Evolutionary conservation across 2,797 vertebrate species (phyloP).

Genomic region (Pogoniulus pusillus): DNA sequence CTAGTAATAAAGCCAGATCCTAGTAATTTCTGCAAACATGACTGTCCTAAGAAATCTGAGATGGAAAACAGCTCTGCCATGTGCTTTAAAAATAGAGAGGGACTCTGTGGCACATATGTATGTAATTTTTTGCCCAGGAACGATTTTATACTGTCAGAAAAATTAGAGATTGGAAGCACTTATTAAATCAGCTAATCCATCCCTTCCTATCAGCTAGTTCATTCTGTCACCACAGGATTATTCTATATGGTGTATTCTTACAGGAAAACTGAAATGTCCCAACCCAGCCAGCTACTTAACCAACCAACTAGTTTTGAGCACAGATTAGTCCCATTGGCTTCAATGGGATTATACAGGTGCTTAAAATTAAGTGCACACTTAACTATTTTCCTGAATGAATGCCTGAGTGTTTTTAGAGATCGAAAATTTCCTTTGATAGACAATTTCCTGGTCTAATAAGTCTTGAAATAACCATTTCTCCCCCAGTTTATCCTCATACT

Average conservation of each 20-base stretch:
- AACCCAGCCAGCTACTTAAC: conserved; percentile 33
- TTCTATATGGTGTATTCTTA: conserved; percentile 10
- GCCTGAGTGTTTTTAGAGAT: conserved; percentile 9
- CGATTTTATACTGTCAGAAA: conserved; percentile 65
- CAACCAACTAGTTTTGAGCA: background rate
- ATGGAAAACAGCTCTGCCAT: conserved; percentile 35
- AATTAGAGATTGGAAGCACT: conserved; percentile 54
- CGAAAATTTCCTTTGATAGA: conserved; percentile 10
- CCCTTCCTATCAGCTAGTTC: conserved; percentile 58
- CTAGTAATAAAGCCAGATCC: conserved; percentile 37
- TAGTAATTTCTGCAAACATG: conserved; percentile 5
- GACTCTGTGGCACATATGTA: conserved; percentile 45
- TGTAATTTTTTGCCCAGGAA: conserved; percentile 59
- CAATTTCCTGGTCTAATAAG: conserved; percentile 42
- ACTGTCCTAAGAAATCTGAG: conserved; percentile 55
- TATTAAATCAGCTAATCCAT: conserved; percentile 65
- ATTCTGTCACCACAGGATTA: conserved; percentile 60
- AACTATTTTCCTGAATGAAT: conserved; percentile 33
- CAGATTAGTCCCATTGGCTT: conserved; percentile 33
- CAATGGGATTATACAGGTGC: conserved; percentile 24
- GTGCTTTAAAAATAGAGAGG: conserved; percentile 47
- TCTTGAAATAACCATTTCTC: conserved; percentile 28
- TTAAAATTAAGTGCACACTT: conserved; percentile 48
- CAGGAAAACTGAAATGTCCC: conserved; percentile 25
- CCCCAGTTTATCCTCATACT: background rate